Percentiles rank a stretch among this genome's conserved stretches.
phyloP scores from a whole-genome alignment of 2,888 invertebrate genomes.

The Scelioninae gen. 2 region DNA sequence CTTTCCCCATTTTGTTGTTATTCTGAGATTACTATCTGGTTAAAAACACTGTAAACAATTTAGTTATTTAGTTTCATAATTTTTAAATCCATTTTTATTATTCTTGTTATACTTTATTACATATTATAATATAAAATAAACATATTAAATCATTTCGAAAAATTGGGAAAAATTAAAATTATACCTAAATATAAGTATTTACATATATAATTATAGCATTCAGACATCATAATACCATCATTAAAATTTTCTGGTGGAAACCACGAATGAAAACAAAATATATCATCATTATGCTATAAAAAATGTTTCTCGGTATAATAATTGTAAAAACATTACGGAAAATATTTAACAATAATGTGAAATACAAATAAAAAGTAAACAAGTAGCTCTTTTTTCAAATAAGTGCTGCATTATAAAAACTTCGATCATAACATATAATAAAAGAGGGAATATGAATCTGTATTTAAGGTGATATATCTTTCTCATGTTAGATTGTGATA shows the following conservation, averaged over 20 bases:
- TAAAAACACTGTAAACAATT: constrained; percentile 40
- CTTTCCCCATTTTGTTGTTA: constrained; percentile 78
- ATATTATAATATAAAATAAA: too few relatives aligned
- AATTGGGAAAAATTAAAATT: not conserved
- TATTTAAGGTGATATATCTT: too few relatives aligned
- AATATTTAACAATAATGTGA: not conserved
- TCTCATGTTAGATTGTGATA: too few relatives aligned
- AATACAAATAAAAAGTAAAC: not conserved
- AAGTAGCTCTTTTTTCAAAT: constrained; percentile 10
- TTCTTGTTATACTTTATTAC: too few relatives aligned
- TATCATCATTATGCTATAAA: constrained; percentile 56
- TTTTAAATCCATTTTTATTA: too few relatives aligned
- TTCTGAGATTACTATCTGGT: constrained; percentile 46
- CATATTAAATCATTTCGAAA: too few relatives aligned
- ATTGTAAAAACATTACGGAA: too few relatives aligned
- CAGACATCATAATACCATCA: constrained; percentile 67
- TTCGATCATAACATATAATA: too few relatives aligned
- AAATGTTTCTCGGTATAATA: too few relatives aligned
- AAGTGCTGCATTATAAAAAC: not conserved
- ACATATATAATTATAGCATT: constrained; percentile 47
- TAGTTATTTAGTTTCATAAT: too few relatives aligned
- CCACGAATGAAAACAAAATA: constrained; percentile 68
- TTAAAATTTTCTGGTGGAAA: constrained; percentile 68
- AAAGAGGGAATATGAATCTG: too few relatives aligned
- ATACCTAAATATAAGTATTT: not conserved